phyloP scores from a whole-genome alignment of 2,797 vertebrate species.

The Gadopsis marmoratus region DNA sequence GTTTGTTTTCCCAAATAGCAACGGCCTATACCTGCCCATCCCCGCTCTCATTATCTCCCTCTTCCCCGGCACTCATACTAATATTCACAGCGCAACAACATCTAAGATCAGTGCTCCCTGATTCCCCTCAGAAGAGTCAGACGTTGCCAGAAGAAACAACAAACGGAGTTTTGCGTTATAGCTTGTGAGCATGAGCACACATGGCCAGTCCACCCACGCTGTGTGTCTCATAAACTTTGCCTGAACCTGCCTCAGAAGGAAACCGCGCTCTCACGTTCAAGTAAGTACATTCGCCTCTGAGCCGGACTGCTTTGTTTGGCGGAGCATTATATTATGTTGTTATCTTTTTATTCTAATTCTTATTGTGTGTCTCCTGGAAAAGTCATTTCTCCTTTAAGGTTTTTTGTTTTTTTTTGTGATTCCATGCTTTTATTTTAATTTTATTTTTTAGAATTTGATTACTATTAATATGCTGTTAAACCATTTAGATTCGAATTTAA shows the following conservation, averaged over 20 bases:
- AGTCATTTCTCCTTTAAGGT: no score
- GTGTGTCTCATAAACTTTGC: conserved; percentile 1
- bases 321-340: background rate
- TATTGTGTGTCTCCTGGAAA: no score
- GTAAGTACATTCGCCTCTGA: background rate
- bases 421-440: background rate
- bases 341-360: no score
- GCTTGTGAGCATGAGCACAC: background rate
- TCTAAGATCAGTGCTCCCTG: background rate
- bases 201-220: conserved; percentile 1
- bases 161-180: no score
- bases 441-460: no score
- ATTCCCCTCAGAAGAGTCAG: background rate
- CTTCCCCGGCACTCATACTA: background rate
- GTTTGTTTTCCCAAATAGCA: background rate
- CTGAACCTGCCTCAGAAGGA: conserved; percentile 19
- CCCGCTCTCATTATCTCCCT: background rate
- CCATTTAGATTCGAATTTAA: background rate
- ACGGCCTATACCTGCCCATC: no score
- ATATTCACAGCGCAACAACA: background rate
- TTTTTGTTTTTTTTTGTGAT: background rate
- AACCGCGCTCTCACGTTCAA: background rate
- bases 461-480: background rate
- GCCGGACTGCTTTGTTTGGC: background rate
- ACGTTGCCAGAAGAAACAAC: background rate